Percentiles rank a stretch among this genome's conserved stretches.
Conservation (phyloP, 2,888 invertebrate genomes). For the Lasioglossum calceatum region DNA sequence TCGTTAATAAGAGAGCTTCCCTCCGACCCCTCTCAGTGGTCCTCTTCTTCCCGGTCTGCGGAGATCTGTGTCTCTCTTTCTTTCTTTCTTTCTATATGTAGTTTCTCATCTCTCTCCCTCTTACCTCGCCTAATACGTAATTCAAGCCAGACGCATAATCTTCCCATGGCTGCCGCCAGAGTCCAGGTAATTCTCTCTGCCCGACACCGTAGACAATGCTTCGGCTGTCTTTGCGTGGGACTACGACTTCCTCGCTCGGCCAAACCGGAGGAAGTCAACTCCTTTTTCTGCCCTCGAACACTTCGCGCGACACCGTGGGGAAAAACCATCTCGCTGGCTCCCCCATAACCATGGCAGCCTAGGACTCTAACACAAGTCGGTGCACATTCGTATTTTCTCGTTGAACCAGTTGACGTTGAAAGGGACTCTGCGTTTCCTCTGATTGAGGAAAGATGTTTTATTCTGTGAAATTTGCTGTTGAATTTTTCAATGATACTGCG, state of each 20-base stretch:
- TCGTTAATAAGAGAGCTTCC: conserved; percentile 82
- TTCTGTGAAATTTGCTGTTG: too few relatives aligned
- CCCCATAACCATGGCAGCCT: not conserved
- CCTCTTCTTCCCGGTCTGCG: conserved; percentile 55
- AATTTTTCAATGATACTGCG: not conserved
- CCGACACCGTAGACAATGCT: conserved; percentile 67
- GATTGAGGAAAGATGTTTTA: too few relatives aligned
- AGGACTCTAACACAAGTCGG: not conserved
- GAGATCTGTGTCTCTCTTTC: conserved; percentile 10
- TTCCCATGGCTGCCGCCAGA: conserved; percentile 64
- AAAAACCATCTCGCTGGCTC: not conserved
- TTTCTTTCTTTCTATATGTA: not conserved
- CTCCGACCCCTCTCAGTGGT: conserved; percentile 57
- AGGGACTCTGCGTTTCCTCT: too few relatives aligned
- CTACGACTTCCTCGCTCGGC: conserved; percentile 8
- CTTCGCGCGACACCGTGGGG: not conserved
- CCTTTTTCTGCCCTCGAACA: not conserved
- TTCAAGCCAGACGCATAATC: conserved; percentile 62
- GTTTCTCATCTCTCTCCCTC: conserved; percentile 1
- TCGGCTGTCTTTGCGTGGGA: conserved; percentile 74
- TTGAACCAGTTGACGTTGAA: too few relatives aligned
- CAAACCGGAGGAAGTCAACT: not conserved
- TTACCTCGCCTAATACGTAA: conserved; percentile 40
- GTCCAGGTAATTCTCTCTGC: conserved; percentile 43
- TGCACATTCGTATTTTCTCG: too few relatives aligned